Evolutionary conservation across 1,140 invertebrate genomes (phyloP), one percentile per base, ranked within the genome.

Genomic region (Reticulitermes speratus): DNA sequence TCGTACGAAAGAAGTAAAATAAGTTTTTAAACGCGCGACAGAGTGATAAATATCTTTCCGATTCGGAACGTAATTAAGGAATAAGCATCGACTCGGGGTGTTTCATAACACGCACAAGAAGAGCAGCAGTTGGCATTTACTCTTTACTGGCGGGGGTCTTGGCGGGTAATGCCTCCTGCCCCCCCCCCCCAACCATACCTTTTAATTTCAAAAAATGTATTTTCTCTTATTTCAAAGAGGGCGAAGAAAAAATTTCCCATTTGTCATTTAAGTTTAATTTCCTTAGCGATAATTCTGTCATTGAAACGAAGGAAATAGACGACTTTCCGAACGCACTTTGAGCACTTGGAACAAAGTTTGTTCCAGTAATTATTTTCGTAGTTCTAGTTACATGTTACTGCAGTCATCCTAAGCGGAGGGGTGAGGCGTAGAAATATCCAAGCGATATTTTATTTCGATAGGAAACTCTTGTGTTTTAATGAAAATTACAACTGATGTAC

Each of bases 1-100:
- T 30, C n/a, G 7, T 75, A 16, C 7, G 8, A 75, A 75, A 75
- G 65, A 30, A 75, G n/a, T 75, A 75, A 75, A 75, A 6, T 14
- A 75, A 75, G 65, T 75, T 75, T 75, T 75, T 75, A 75, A 75
- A 75, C 16, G 65, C 7, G 8, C 14, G 25, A 75, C 25, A 7
- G n/a, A 30, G 65, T 75, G 65, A 75, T 75, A 75, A 75, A 75
- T 75, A 75, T 75, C 65, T 75, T 75, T 75, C 65, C 65, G n/a
- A 75, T 75, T 75, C 16, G 0, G 65, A 30, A 75, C 65, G 65
- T 75, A 75, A 75, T 75, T 75, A 75, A 75, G 65, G 25, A 75
- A 30, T 75, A 75, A 75, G 65, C n/a, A 75, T 75, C n/a, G 65
- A 75, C 25, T 75, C 25, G 65, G n/a, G 25, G n/a, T 9, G 25